These are phyloP conservation scores for Oncorhynchus mykiss DNA, from an alignment of 2,113 vertebrate species.

Conservation along the genomic window DNA sequence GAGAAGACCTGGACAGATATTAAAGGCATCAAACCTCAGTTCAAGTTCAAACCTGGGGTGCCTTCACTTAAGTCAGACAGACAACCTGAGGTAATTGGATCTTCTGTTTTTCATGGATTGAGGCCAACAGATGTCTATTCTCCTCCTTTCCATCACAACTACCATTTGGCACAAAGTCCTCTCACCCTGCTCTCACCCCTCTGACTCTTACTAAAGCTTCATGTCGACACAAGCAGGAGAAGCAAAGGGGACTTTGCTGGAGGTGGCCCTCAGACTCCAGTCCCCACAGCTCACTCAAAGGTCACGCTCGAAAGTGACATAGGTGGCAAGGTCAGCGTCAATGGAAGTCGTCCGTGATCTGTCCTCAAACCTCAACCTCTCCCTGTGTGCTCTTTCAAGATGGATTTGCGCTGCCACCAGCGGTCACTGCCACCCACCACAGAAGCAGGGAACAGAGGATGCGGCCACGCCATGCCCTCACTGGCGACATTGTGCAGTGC, in stretches of 20 bases:
- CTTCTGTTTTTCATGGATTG: no score
- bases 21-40: no score
- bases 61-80: no score
- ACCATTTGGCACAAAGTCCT: constrained; percentile 6
- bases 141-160: no score
- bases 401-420: not conserved
- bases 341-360: constrained; percentile 29
- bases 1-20: no score
- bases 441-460: no score
- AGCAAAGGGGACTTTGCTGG: constrained; percentile 24
- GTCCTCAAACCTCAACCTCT: constrained; percentile 29
- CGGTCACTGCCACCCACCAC: not conserved
- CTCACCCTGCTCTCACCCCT: constrained; percentile 19
- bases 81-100: no score
- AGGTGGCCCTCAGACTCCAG: constrained; percentile 39
- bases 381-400: constrained; percentile 8
- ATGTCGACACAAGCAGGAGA: constrained; percentile 37
- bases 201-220: constrained; percentile 54
- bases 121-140: no score
- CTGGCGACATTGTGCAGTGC: no score
- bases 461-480: no score
- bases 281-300: constrained; percentile 43
- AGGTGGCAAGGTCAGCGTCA: constrained; percentile 57
- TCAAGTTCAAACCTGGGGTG: no score
- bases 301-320: constrained; percentile 54